phyloP scores from a whole-genome alignment of 2,888 invertebrate species.

The Callimorpha dominula region DNA sequence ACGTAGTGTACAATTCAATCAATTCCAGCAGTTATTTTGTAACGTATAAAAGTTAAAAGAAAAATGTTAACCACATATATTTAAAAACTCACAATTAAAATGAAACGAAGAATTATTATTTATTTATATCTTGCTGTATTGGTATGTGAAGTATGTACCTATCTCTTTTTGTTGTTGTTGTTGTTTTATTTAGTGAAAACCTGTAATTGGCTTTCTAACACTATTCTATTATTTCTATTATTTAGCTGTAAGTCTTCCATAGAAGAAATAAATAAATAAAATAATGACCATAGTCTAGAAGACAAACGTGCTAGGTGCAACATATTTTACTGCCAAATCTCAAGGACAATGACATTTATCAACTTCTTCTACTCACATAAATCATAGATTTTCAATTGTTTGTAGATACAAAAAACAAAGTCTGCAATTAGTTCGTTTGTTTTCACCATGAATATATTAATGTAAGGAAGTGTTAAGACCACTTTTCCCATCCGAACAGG shows the following conservation, averaged over 20 bases:
- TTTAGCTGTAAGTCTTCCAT: too few relatives aligned
- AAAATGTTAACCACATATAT: neutral
- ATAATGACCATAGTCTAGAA: neutral
- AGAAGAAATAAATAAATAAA: too few relatives aligned
- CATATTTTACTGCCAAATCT: neutral
- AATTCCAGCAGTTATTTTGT: conserved; percentile 7
- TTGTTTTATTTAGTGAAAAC: too few relatives aligned
- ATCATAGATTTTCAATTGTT: neutral
- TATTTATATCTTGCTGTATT: conserved; percentile 11
- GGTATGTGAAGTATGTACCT: conserved; percentile 19
- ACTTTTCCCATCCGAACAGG: conserved; percentile 26
- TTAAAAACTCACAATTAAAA: conserved; percentile 5
- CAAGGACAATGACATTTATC: neutral
- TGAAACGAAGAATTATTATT: neutral
- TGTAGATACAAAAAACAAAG: neutral
- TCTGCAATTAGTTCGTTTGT: neutral
- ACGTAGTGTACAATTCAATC: conserved; percentile 17
- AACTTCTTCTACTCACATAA: neutral
- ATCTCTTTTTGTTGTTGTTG: conserved; percentile 6
- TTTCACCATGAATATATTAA: neutral
- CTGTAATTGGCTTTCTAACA: too few relatives aligned
- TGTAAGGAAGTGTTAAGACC: neutral
- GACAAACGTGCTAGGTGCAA: neutral
- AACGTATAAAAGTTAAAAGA: neutral
- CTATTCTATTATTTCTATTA: too few relatives aligned